These are phyloP conservation scores for Cyphomyrmex costatus DNA, from an alignment of 1,140 invertebrate genomes.

Conservation along the genomic window DNA sequence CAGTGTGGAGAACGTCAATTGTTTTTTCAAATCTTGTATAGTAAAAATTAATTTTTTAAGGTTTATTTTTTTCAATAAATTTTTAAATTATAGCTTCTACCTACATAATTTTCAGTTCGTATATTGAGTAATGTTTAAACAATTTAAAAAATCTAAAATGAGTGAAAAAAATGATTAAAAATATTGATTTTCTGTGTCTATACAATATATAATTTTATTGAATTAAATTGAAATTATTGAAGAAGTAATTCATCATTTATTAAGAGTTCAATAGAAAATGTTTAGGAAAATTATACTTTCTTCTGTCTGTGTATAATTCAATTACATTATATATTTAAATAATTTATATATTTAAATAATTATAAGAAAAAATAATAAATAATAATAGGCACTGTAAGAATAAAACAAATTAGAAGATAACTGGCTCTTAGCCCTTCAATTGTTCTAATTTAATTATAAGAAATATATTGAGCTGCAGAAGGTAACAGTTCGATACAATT, in stretches of 20 bases:
- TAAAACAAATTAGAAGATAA: too few species aligned
- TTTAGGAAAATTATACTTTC: background rate
- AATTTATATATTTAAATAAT: slow-evolving; percentile 7
- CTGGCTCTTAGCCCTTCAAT: too few species aligned
- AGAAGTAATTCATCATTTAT: background rate
- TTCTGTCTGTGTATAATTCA: background rate
- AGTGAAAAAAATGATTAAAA: background rate
- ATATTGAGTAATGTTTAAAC: background rate
- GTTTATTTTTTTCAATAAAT: background rate
- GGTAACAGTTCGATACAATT: background rate
- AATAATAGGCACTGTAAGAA: too few species aligned
- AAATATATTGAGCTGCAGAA: background rate
- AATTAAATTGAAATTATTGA: background rate
- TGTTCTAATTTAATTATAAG: too few species aligned
- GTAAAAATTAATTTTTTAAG: background rate
- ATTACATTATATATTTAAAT: background rate
- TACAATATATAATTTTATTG: background rate
- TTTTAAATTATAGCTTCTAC: background rate
- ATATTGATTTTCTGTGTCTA: background rate
- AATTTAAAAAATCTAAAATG: background rate
- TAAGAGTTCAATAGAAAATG: background rate
- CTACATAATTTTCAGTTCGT: background rate
- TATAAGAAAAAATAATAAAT: too few species aligned
- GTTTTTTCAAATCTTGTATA: background rate
- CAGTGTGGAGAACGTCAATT: background rate